phyloP scores from a whole-genome alignment of 2,113 vertebrate species.

The Toxotes jaculatrix region DNA sequence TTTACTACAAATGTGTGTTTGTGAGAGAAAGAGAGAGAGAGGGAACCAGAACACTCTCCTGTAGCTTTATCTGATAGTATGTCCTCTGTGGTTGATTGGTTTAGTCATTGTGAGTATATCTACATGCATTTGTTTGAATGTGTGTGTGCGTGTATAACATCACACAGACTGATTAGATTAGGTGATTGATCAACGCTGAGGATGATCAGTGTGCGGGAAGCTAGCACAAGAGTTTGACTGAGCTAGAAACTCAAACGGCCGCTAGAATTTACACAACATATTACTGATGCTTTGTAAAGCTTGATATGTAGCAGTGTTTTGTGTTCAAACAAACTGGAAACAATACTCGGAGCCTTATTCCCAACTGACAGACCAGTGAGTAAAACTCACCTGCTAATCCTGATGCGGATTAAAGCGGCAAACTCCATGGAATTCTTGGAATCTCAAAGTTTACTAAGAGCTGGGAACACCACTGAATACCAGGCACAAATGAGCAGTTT shows the following conservation, averaged over 20 bases:
- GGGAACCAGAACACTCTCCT: conserved; percentile 3
- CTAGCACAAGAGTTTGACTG: not conserved
- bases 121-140: conserved; percentile 8
- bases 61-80: conserved; percentile 36
- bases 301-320: not conserved
- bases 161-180: conserved; percentile 64
- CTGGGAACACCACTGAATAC: conserved; percentile 65
- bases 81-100: conserved; percentile 60
- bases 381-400: conserved; percentile 75
- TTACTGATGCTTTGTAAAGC: not conserved
- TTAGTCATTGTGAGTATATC: conserved; percentile 44
- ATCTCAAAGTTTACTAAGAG: conserved; percentile 77
- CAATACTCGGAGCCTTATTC: conserved; percentile 22
- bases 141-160: conserved; percentile 9
- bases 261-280: not conserved
- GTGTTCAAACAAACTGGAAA: conserved; percentile 1
- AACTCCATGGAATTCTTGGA: conserved; percentile 80
- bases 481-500: conserved; percentile 65
- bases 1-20: not conserved
- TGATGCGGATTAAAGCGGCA: conserved; percentile 77
- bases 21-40: not conserved
- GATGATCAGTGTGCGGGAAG: conserved; percentile 25
- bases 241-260: conserved; percentile 22
- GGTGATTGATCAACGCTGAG: conserved; percentile 52
- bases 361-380: conserved; percentile 54